Evolutionary conservation across 1,140 invertebrate species (phyloP).

Genomic region (Hycleus phaleratus): DNA sequence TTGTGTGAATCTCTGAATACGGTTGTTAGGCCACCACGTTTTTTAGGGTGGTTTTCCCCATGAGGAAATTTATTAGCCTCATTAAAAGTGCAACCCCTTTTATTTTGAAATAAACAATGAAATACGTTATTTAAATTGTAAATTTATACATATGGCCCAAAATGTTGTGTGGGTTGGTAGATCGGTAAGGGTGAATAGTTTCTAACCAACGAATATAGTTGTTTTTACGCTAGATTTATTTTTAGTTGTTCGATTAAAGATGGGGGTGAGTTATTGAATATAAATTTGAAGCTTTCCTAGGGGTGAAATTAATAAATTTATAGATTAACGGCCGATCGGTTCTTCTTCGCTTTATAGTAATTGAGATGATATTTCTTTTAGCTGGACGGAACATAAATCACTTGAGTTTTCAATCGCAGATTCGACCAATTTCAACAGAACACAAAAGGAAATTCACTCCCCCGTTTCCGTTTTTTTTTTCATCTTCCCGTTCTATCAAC

Average conservation of each 20-base stretch:
- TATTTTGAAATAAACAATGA: conserved; percentile 10
- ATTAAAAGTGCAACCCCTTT: conserved; percentile 1
- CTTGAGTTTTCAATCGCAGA: conserved; percentile 19
- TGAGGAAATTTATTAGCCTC: neutral
- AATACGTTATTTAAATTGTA: conserved; percentile 9
- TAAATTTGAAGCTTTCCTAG: neutral
- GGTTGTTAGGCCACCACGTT: too few relatives aligned
- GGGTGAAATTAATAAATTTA: conserved; percentile 2
- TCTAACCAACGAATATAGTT: neutral
- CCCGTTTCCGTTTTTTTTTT: conserved; percentile 4
- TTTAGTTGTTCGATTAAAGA: neutral
- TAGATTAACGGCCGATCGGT: neutral
- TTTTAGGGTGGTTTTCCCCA: too few relatives aligned
- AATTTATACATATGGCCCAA: neutral
- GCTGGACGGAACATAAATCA: conserved; percentile 18
- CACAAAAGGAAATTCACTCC: conserved; percentile 19
- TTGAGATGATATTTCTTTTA: conserved; percentile 23
- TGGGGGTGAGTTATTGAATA: neutral
- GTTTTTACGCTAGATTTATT: conserved; percentile 13
- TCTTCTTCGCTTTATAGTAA: conserved; percentile 5
- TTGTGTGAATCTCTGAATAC: too few relatives aligned
- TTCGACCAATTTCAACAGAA: neutral
- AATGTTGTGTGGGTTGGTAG: neutral
- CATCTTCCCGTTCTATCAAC: neutral
- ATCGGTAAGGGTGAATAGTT: too few relatives aligned